Base-by-base conservation (phyloP, 2,888 invertebrate genomes). In the Agriotes lineatus region DNA sequence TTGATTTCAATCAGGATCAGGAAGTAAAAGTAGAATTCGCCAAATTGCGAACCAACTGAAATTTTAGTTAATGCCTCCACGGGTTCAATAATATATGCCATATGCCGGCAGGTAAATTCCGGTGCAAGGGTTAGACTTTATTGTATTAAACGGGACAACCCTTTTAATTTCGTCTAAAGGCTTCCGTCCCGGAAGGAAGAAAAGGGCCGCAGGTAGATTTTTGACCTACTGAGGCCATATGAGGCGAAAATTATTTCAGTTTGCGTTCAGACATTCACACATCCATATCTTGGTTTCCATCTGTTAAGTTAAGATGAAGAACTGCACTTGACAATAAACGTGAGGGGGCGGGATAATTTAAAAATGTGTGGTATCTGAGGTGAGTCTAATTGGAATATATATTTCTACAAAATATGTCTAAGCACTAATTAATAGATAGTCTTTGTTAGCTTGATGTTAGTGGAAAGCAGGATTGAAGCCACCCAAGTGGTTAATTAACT, bases 201-300 rank as follows among this genome's bases (percentile, higher is more conserved):
- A 82, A 80, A 77, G 80, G 81, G 76, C 76, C 80, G 83, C 83
- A 84, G 84, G 84, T 84, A 84, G 83, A 79, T 81, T 81, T 80
- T 81, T 78, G 75, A 76, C 77, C 78, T 76, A 72, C 75, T 76
- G 76, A 75, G 74, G 73, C 75, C 70, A 71, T 75, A 75, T 72
- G 70, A 76, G 78, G 76, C 79, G 76, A 77, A 80, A 81, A 82
- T 82, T 80, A 80, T 76, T 79, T 80, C 81, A 83, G 83, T 83
- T 79, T 76, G 77, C 72, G 72, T 79, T 79, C 75, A 80, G 78
- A 75, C 79, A 80, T 80, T 79, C 78, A 76, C 79, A 81, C 79
- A 79, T 79, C 70, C 78, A 78, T 70, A 67, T 66, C 69, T 69
- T 70, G 58, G 20, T 58, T 30, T 42, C 18, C 35, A 63, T 63